Conservation (phyloP, 2,797 vertebrate genomes). For the Chanos chanos region DNA sequence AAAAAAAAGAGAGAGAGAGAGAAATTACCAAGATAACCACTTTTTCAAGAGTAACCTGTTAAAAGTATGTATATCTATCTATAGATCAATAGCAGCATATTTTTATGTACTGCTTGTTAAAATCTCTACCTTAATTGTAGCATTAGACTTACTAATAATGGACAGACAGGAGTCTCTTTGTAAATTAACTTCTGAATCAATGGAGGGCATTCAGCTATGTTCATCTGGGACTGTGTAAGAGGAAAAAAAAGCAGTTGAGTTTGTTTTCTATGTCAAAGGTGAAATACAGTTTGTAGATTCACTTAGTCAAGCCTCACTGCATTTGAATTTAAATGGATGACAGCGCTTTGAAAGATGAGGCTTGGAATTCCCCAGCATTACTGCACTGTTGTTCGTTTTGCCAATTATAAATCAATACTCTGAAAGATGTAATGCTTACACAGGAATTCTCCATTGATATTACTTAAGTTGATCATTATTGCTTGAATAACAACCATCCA, state of each 20-base stretch:
- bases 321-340: conserved; percentile 17
- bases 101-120: too few species aligned
- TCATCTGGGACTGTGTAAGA: conserved; percentile 14
- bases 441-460: conserved; percentile 13
- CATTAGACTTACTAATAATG: too few species aligned
- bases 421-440: conserved; percentile 22
- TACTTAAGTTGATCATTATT: conserved; percentile 19
- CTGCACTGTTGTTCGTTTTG: conserved; percentile 7
- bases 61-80: too few species aligned
- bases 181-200: too few species aligned
- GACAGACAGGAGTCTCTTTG: too few species aligned
- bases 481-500: neutral
- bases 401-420: conserved; percentile 20
- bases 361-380: conserved; percentile 21
- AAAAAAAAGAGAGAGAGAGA: too few species aligned
- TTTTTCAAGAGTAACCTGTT: too few species aligned
- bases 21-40: too few species aligned
- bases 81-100: too few species aligned
- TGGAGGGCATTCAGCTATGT: too few species aligned
- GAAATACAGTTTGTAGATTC: conserved; percentile 26
- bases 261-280: conserved; percentile 27
- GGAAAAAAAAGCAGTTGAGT: conserved; percentile 12
- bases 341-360: conserved; percentile 32
- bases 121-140: too few species aligned
- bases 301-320: conserved; percentile 30